phyloP scores from a whole-genome alignment of 2,888 invertebrate genomes.

The Pterobdella sp. region DNA sequence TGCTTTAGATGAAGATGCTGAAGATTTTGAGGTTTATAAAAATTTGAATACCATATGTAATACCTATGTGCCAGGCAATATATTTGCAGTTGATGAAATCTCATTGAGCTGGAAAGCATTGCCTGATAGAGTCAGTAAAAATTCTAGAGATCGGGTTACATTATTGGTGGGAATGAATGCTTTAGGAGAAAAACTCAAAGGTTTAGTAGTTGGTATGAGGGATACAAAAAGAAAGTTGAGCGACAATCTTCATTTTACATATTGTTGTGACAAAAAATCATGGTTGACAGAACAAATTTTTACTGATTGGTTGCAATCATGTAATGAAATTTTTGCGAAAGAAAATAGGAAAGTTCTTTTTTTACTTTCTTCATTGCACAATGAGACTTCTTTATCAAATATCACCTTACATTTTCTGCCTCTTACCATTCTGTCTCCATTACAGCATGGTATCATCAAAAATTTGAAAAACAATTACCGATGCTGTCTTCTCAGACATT shows the following conservation, averaged over 20 bases:
- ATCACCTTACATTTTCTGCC: neutral
- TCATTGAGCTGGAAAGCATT: neutral
- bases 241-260: neutral
- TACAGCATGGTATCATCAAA: neutral
- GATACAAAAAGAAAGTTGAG: too few relatives aligned
- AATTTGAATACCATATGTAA: neutral
- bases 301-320: neutral
- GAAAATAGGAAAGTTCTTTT: slow-evolving; percentile 7
- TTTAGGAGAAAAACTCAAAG: neutral
- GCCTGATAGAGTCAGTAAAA: neutral
- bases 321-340: neutral
- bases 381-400: neutral
- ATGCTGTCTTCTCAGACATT: neutral
- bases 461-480: neutral
- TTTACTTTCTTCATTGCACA: neutral
- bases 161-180: neutral
- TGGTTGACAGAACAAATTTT: neutral
- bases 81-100: neutral
- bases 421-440: neutral
- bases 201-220: neutral
- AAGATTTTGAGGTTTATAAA: neutral
- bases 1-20: neutral
- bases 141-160: neutral
- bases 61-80: neutral
- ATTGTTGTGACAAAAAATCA: neutral